Conservation (phyloP, 2,888 invertebrate genomes). For the Colletes collaris region DNA sequence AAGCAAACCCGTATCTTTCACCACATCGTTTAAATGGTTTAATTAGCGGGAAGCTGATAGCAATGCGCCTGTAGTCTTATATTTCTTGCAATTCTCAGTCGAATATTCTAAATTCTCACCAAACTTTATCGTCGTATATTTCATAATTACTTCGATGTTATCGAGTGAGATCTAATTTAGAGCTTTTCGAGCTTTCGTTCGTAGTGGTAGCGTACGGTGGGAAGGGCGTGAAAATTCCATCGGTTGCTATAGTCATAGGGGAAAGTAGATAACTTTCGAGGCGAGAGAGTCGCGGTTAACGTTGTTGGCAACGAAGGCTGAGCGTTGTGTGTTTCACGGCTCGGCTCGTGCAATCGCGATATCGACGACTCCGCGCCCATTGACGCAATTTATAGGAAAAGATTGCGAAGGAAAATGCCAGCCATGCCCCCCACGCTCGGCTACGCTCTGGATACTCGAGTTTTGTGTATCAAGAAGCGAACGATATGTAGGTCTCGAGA, state of each 20-base stretch:
- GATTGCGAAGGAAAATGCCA: slow-evolving; percentile 24
- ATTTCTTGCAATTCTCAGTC: too few relatives aligned
- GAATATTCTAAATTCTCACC: too few relatives aligned
- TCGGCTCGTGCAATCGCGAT: slow-evolving; percentile 15
- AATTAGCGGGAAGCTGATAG: too few relatives aligned
- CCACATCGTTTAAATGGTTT: too few relatives aligned
- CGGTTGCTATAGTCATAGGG: slow-evolving; percentile 7
- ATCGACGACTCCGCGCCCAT: slow-evolving; percentile 15
- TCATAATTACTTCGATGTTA: too few relatives aligned
- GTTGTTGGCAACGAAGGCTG: slow-evolving; percentile 3
- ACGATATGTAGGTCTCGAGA: slow-evolving; percentile 37
- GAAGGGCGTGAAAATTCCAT: slow-evolving; percentile 56
- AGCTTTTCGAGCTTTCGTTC: too few relatives aligned
- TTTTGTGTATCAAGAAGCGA: slow-evolving; percentile 15
- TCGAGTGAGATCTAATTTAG: too few relatives aligned
- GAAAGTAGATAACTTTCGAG: slow-evolving; percentile 34
- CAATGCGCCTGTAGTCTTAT: too few relatives aligned
- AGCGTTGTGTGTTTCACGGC: not conserved
- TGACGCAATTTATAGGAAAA: slow-evolving; percentile 19
- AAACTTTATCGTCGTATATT: too few relatives aligned
- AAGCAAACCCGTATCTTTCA: too few relatives aligned
- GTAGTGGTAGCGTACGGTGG: not conserved
- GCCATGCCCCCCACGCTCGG: not conserved
- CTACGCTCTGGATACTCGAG: not conserved
- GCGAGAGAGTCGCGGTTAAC: not conserved